These are phyloP conservation scores for Gallinago stenura DNA, from an alignment of 2,797 vertebrate species.

Conservation along the genomic window DNA sequence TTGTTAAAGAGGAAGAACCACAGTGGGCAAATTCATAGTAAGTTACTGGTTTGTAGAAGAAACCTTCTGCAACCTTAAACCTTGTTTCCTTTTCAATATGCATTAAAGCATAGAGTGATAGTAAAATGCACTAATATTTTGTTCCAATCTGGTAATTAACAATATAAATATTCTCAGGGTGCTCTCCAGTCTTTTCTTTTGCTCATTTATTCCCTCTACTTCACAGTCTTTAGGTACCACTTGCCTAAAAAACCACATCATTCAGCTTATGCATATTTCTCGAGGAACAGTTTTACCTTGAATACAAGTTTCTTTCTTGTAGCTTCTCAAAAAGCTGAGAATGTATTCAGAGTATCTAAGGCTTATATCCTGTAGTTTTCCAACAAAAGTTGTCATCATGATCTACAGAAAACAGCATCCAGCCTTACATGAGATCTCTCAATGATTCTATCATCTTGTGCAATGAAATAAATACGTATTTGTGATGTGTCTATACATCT, in stretches of 20 bases:
- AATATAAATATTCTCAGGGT: background rate
- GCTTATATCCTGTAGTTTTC: constrained; percentile 22
- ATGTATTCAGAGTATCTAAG: constrained; percentile 1
- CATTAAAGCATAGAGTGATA: background rate
- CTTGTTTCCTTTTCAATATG: background rate
- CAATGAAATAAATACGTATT: constrained; percentile 12
- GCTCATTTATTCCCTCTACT: background rate
- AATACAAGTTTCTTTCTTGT: background rate
- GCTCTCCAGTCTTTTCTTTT: background rate
- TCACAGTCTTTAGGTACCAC: background rate
- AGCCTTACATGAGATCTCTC: background rate
- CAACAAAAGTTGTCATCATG: background rate
- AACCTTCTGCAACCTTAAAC: background rate
- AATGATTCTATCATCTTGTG: background rate
- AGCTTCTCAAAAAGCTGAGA: background rate
- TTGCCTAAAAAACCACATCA: background rate
- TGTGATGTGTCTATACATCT: background rate
- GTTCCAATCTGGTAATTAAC: background rate
- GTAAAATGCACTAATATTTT: background rate
- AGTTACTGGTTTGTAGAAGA: background rate
- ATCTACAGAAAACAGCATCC: background rate
- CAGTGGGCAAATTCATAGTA: background rate
- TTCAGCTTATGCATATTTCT: background rate
- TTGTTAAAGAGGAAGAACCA: background rate
- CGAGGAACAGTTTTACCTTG: background rate